phyloP scores from a whole-genome alignment of 2,113 vertebrate species.

The Microcebus griseorufus region DNA sequence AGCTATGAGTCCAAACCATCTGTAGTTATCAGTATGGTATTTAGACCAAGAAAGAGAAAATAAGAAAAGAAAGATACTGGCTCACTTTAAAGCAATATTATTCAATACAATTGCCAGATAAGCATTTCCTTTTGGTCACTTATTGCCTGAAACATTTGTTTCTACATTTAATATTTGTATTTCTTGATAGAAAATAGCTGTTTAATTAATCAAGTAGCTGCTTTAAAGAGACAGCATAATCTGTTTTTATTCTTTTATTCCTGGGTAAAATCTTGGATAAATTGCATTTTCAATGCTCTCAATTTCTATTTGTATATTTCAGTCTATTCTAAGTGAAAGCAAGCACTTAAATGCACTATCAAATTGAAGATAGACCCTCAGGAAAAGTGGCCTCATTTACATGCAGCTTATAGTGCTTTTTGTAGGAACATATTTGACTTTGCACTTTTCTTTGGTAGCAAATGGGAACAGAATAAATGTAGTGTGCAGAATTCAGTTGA shows the following conservation, averaged over 20 bases:
- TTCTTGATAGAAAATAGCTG: constrained; percentile 58
- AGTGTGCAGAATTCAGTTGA: constrained; percentile 72
- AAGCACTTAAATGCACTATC: constrained; percentile 72
- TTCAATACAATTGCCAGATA: constrained; percentile 19
- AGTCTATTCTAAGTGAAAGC: constrained; percentile 72
- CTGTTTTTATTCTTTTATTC: constrained; percentile 69
- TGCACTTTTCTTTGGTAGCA: constrained; percentile 77
- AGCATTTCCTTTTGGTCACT: not conserved
- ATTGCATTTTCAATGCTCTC: constrained; percentile 70
- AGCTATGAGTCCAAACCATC: not conserved
- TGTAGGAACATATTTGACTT: constrained; percentile 77
- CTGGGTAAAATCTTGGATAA: constrained; percentile 59
- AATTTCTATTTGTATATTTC: constrained; percentile 76
- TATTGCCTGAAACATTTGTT: constrained; percentile 23
- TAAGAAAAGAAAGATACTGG: not conserved
- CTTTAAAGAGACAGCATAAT: constrained; percentile 66
- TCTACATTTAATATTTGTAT: constrained; percentile 50
- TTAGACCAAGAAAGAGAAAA: not conserved
- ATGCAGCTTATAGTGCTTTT: constrained; percentile 72
- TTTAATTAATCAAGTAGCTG: constrained; percentile 70
- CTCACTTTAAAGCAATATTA: not conserved
- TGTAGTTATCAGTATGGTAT: not conserved
- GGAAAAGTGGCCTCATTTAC: constrained; percentile 78
- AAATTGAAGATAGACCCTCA: constrained; percentile 73
- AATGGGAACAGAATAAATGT: constrained; percentile 77